phyloP scores from a whole-genome alignment of 2,113 vertebrate species.

The Vicugna pacos region DNA sequence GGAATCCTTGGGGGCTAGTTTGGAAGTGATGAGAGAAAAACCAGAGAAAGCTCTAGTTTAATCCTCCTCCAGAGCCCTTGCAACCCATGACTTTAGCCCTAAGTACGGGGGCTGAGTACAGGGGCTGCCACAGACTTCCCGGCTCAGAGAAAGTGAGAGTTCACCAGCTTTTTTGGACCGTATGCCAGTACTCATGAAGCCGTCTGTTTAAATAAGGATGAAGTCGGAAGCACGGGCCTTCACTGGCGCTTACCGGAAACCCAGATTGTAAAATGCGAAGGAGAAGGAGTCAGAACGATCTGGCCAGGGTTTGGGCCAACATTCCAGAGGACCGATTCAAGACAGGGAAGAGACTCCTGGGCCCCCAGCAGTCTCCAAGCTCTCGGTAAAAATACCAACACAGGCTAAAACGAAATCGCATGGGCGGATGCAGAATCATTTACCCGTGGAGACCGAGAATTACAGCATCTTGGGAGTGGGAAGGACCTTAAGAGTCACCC shows the following conservation, averaged over 20 bases:
- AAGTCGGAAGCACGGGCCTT: neutral
- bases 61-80: no score
- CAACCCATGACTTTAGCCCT: neutral
- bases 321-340: constrained; percentile 21
- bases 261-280: neutral
- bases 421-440: neutral
- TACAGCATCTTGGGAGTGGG: neutral
- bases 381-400: neutral
- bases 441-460: neutral
- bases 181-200: neutral
- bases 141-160: neutral
- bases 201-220: neutral
- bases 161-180: neutral
- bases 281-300: neutral
- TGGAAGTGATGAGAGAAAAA: neutral
- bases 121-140: neutral
- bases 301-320: neutral
- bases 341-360: neutral
- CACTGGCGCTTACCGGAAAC: neutral
- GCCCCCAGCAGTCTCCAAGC: neutral
- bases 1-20: neutral
- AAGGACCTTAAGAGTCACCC: neutral
- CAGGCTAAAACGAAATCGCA: neutral
- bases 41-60: neutral
- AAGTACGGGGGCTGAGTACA: neutral